Conservation (phyloP, 92 coral and sea anemone genomes). For the Chrysogorgia sp. region DNA sequence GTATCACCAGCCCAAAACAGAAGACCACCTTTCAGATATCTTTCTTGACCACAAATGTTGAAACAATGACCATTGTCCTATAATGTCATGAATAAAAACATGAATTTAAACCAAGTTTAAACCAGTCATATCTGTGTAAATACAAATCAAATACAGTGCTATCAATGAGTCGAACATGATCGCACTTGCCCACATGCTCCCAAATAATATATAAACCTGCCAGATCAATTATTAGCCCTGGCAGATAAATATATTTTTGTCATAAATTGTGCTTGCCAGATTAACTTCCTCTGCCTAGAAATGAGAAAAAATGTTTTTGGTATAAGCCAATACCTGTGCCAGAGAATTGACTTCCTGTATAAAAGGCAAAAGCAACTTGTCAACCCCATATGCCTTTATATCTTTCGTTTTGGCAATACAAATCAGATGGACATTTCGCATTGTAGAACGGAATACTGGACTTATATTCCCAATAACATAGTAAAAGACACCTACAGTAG, state of each 20-base stretch:
- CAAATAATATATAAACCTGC: too few species aligned
- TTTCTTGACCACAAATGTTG: conserved; percentile 21
- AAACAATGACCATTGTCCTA: conserved; percentile 38
- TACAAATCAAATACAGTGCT: too few species aligned
- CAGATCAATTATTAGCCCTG: too few species aligned
- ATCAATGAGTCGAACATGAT: too few species aligned
- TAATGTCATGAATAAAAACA: not conserved
- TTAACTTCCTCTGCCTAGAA: too few species aligned
- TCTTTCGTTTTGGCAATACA: conserved; percentile 47
- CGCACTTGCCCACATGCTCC: too few species aligned
- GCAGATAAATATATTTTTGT: too few species aligned
- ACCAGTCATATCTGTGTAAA: too few species aligned
- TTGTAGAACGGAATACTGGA: conserved; percentile 11
- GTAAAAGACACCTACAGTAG: conserved; percentile 30
- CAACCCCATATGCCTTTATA: conserved; percentile 42
- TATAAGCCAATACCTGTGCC: conserved; percentile 22
- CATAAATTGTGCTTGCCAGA: too few species aligned
- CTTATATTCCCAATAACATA: conserved; percentile 16
- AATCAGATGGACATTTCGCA: conserved; percentile 27
- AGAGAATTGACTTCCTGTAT: conserved; percentile 39
- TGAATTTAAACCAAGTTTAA: not conserved
- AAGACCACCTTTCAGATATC: conserved; percentile 29
- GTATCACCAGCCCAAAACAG: conserved; percentile 35
- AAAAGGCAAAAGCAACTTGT: conserved; percentile 36
- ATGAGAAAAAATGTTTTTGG: too few species aligned